Evolutionary conservation across 2,113 vertebrate genomes (phyloP).

Genomic region (Hippolais icterina): DNA sequence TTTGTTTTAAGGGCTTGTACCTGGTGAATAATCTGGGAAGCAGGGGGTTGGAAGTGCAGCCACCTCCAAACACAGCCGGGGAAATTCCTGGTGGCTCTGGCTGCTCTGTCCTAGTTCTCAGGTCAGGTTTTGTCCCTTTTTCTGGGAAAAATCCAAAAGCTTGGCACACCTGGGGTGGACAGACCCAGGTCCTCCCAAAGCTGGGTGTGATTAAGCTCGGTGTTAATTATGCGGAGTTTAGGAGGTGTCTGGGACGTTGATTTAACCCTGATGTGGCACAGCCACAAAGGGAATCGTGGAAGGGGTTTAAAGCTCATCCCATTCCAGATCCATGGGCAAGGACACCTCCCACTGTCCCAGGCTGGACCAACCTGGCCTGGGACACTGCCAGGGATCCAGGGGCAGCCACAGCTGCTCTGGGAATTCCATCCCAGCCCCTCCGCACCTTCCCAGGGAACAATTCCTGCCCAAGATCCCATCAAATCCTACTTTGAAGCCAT

Average conservation of each 20-base stretch:
- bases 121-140: background rate
- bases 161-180: background rate
- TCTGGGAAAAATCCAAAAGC: background rate
- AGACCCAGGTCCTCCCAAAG: background rate
- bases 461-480: background rate
- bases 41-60: background rate
- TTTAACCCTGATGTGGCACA: background rate
- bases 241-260: background rate
- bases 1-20: background rate
- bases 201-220: background rate
- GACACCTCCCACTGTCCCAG: background rate
- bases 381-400: background rate
- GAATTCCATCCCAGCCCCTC: background rate
- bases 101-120: background rate
- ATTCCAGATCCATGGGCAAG: background rate
- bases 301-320: background rate
- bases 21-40: background rate
- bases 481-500: fast-evolving
- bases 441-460: background rate
- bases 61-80: background rate
- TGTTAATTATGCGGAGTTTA: background rate
- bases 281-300: background rate
- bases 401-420: background rate
- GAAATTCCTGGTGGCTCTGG: background rate
- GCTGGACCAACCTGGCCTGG: background rate